Evolutionary conservation across 1,140 invertebrate species (phyloP).

Genomic region (Drosophila tsacasi): DNA sequence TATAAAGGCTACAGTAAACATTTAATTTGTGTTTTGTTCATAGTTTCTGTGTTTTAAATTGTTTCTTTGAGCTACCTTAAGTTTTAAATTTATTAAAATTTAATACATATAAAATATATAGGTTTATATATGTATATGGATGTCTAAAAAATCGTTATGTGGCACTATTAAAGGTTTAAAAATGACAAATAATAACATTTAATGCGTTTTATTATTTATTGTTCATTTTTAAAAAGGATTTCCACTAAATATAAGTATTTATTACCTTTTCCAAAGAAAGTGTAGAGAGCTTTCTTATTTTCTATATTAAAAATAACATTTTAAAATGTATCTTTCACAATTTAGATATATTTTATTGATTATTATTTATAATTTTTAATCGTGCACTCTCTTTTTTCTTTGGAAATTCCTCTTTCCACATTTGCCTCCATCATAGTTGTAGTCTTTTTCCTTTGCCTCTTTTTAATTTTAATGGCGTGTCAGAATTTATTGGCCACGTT

Average conservation of each 20-base stretch:
- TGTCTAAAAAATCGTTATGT: too few relatives aligned
- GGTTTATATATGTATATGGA: not conserved
- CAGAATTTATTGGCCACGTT: conserved; percentile 79
- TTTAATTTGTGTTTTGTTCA: not conserved
- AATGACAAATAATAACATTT: too few relatives aligned
- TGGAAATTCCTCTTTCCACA: conserved; percentile 4
- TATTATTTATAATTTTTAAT: not conserved
- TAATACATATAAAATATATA: too few relatives aligned
- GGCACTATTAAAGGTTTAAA: too few relatives aligned
- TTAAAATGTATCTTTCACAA: too few relatives aligned
- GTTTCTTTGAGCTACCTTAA: too few relatives aligned
- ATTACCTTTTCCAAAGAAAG: too few relatives aligned
- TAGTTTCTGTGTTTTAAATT: not conserved
- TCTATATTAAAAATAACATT: not conserved
- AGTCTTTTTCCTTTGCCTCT: conserved; percentile 5
- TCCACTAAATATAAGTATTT: too few relatives aligned
- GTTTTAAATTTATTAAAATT: too few relatives aligned
- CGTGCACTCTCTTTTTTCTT: not conserved
- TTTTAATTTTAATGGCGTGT: conserved; percentile 78
- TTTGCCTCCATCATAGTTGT: not conserved
- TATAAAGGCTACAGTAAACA: not conserved
- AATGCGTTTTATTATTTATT: too few relatives aligned
- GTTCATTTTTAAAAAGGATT: too few relatives aligned
- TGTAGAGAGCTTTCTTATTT: too few relatives aligned
- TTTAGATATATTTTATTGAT: not conserved